Conservation (phyloP, 2,888 invertebrate genomes). For the Spodoptera exigua region DNA sequence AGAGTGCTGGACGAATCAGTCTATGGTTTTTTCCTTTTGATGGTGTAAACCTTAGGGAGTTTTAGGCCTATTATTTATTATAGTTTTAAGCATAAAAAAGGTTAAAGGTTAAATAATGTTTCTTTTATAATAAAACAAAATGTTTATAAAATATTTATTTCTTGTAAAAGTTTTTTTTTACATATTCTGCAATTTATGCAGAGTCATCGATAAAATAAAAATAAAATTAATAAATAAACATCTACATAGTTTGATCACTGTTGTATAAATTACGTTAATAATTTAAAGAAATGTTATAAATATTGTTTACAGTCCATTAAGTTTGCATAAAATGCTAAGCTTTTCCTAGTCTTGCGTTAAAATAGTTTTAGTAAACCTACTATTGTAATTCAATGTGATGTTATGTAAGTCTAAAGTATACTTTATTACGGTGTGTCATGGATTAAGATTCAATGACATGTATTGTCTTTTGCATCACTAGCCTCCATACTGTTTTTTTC, state of each 20-base stretch:
- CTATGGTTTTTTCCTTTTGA: too few species aligned
- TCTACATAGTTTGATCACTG: slow-evolving; percentile 12
- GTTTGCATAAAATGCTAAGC: slow-evolving; percentile 45
- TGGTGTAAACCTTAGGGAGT: too few species aligned
- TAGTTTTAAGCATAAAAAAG: too few species aligned
- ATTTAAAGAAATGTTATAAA: slow-evolving; percentile 12
- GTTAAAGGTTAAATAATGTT: too few species aligned
- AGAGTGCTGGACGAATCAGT: too few species aligned
- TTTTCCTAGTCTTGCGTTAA: slow-evolving; percentile 49
- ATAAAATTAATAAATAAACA: too few species aligned
- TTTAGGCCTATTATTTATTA: too few species aligned
- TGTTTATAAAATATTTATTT: too few species aligned
- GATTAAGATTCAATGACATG: neutral
- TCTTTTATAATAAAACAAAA: too few species aligned
- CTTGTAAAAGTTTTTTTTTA: too few species aligned
- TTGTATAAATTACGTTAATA: slow-evolving; percentile 25
- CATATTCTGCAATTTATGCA: slow-evolving; percentile 2
- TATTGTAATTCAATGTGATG: slow-evolving; percentile 46
- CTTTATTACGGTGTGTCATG: neutral
- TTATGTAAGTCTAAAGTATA: slow-evolving; percentile 31
- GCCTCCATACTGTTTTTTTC: slow-evolving; percentile 2
- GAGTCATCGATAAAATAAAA: neutral
- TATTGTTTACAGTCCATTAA: slow-evolving; percentile 32
- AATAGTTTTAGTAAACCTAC: slow-evolving; percentile 23
- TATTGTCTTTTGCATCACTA: neutral